Percentiles rank a stretch among this genome's conserved stretches.
Evolutionary conservation across 1,140 invertebrate genomes (phyloP).

Genomic region (Drosophila nasuta): DNA sequence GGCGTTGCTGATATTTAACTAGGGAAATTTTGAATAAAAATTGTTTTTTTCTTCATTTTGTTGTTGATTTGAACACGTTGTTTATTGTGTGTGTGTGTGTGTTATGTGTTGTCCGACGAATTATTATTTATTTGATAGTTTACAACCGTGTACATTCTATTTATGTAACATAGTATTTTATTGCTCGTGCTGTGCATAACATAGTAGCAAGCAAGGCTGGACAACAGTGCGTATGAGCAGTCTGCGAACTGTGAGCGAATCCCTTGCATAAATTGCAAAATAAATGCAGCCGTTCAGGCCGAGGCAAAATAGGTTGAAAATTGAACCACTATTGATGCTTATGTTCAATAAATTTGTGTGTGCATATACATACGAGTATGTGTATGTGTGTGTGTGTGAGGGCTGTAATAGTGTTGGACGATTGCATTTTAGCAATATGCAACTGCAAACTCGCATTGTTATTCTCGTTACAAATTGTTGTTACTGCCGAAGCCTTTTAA

Average conservation of each 20-base stretch:
- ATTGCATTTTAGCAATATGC: conserved; percentile 70
- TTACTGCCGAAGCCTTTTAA: conserved; percentile 40
- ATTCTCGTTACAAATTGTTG: conserved; percentile 51
- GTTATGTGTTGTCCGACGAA: conserved; percentile 25
- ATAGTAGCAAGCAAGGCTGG: background rate
- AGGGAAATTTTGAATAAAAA: conserved; percentile 1
- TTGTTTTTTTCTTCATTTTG: background rate
- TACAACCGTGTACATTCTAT: conserved; percentile 28
- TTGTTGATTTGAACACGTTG: conserved; percentile 8
- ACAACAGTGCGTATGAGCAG: conserved; percentile 16
- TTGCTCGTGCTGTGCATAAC: conserved; percentile 7
- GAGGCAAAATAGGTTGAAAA: conserved; percentile 54
- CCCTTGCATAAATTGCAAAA: conserved; percentile 57
- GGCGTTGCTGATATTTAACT: too few relatives aligned
- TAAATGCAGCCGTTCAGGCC: conserved; percentile 45
- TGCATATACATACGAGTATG: background rate
- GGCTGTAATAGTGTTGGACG: conserved; percentile 66
- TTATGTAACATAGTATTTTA: conserved; percentile 29
- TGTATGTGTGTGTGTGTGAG: conserved; percentile 22
- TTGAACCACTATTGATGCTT: conserved; percentile 70
- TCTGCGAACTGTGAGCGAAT: conserved; percentile 21
- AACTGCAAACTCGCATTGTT: conserved; percentile 63
- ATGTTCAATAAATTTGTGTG: conserved; percentile 55
- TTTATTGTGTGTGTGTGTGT: conserved; percentile 21
- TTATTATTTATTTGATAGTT: conserved; percentile 54